Evolutionary conservation across 2,113 vertebrate species (phyloP).

Genomic region (Dasyornis broadbenti): DNA sequence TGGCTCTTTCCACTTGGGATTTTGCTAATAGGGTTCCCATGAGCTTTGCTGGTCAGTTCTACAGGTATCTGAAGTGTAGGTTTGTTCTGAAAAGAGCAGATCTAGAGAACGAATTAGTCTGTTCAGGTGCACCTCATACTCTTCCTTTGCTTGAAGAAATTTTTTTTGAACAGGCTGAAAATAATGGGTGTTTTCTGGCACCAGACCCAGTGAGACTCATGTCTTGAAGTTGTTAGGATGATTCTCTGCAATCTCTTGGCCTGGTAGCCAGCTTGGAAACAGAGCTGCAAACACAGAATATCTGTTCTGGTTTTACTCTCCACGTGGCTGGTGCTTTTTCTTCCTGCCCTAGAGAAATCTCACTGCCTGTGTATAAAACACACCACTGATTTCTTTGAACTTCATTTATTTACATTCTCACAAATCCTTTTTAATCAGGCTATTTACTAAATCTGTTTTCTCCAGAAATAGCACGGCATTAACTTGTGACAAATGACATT

Average conservation of each 20-base stretch:
- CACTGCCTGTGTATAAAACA: background rate
- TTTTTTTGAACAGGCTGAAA: background rate
- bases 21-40: background rate
- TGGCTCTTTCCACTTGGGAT: background rate
- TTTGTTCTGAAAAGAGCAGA: background rate
- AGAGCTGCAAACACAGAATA: background rate
- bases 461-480: conserved; percentile 6
- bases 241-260: background rate
- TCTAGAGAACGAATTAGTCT: background rate
- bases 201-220: background rate
- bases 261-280: background rate
- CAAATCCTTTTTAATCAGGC: conserved; percentile 40
- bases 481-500: conserved; percentile 47
- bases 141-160: background rate
- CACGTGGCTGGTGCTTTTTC: rapidly evolving
- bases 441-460: conserved; percentile 35
- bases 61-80: background rate
- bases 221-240: background rate
- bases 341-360: background rate
- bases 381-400: background rate
- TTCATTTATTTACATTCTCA: conserved; percentile 35
- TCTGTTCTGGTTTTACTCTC: background rate
- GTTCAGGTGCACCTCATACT: background rate
- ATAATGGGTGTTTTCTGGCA: background rate
- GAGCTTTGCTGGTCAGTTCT: background rate